These are phyloP conservation scores for Myotis yumanensis DNA, from an alignment of 2,113 vertebrate species.

Conservation along the genomic window DNA sequence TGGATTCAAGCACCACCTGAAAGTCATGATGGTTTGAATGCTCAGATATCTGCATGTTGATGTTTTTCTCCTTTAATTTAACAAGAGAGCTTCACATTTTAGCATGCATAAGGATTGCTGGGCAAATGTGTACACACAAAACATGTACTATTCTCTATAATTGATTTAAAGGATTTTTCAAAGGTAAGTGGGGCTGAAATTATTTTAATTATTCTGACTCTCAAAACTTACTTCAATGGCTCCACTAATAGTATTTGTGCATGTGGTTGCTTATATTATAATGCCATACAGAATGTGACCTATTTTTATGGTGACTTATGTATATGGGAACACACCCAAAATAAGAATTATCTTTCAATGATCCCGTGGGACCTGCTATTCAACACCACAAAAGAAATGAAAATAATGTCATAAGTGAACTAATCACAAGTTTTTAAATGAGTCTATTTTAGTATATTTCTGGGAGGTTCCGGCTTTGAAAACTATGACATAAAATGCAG, in stretches of 20 bases:
- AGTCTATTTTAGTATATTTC: background rate
- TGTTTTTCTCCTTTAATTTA: background rate
- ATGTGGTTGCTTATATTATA: background rate
- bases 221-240: background rate
- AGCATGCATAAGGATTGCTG: background rate
- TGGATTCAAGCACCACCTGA: background rate
- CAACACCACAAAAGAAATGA: background rate
- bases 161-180: slow-evolving; percentile 21
- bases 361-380: background rate
- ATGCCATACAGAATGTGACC: background rate
- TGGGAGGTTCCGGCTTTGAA: background rate
- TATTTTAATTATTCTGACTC: slow-evolving; percentile 28
- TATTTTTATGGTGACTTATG: background rate
- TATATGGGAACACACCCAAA: background rate
- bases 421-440: slow-evolving; percentile 39
- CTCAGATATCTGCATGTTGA: background rate
- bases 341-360: slow-evolving; percentile 36
- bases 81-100: background rate
- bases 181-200: slow-evolving; percentile 5
- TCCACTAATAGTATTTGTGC: background rate
- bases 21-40: background rate
- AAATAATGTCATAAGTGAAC: background rate
- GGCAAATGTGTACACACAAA: background rate
- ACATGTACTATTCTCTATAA: background rate
- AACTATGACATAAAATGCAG: slow-evolving; percentile 4